These are phyloP conservation scores for Malachius bipustulatus DNA, from an alignment of 2,888 invertebrate genomes.

Conservation along the genomic window DNA sequence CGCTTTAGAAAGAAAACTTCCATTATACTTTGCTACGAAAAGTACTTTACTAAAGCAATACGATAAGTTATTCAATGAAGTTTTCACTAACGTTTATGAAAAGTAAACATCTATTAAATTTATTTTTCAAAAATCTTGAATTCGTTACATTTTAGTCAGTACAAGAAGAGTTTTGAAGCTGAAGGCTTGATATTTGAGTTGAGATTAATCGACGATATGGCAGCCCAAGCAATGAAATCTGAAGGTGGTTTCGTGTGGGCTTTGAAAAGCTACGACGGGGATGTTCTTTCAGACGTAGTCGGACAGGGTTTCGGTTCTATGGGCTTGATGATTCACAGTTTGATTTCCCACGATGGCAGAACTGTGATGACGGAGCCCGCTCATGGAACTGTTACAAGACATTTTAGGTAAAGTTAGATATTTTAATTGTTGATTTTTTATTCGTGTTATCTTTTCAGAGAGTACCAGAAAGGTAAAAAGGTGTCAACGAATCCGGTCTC, in stretches of 20 bases:
- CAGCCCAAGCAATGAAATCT: constrained; percentile 68
- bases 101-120: constrained; percentile 39
- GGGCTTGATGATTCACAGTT: constrained; percentile 78
- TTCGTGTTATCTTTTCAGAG: too few species aligned
- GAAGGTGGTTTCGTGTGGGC: constrained; percentile 79
- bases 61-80: constrained; percentile 79
- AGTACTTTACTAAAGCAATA: constrained; percentile 76
- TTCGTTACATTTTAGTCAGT: constrained; percentile 47
- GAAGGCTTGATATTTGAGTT: constrained; percentile 76
- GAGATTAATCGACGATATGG: constrained; percentile 81
- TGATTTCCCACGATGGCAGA: constrained; percentile 72
- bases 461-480: constrained; percentile 67
- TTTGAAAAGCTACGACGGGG: constrained; percentile 82
- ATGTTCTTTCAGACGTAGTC: constrained; percentile 75
- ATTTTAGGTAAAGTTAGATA: constrained; percentile 46
- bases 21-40: constrained; percentile 74
- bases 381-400: constrained; percentile 78
- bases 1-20: constrained; percentile 70
- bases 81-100: constrained; percentile 72
- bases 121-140: not conserved
- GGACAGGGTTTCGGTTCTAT: constrained; percentile 65
- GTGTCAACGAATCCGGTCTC: constrained; percentile 85
- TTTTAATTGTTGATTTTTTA: too few species aligned
- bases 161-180: constrained; percentile 57
- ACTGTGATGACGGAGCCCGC: constrained; percentile 82